Evolutionary conservation across 37 sponge, comb jelly and placozoan species (phyloP).

Genomic region (Crambe crambe): DNA sequence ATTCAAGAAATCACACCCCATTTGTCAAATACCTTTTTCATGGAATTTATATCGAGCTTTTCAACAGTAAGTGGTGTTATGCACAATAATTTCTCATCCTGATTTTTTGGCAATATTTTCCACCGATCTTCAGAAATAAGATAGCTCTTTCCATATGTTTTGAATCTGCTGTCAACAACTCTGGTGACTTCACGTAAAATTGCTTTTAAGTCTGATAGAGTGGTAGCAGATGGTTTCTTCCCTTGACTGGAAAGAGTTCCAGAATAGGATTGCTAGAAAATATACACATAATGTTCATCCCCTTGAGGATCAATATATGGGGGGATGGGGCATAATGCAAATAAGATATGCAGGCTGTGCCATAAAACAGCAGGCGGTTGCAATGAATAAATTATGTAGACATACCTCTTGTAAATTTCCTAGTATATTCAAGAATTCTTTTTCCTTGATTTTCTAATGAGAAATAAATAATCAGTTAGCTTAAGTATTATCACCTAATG

Average conservation of each 20-base stretch:
- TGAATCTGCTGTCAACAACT: background rate
- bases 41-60: too few species aligned
- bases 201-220: background rate
- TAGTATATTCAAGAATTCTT: background rate
- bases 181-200: background rate
- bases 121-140: background rate
- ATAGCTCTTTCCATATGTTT: background rate
- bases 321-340: too few species aligned
- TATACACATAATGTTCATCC: background rate
- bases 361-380: too few species aligned
- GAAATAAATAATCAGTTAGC: too few species aligned
- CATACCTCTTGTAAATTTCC: constrained; percentile 7
- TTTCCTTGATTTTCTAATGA: background rate
- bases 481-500: too few species aligned
- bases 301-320: background rate
- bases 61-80: too few species aligned
- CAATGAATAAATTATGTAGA: background rate
- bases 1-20: too few species aligned
- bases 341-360: too few species aligned
- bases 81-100: too few species aligned
- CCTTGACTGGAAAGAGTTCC: background rate
- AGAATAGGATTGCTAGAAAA: constrained; percentile 11
- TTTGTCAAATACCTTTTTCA: too few species aligned
- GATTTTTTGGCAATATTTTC: background rate
- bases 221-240: background rate